Evolutionary conservation across 92 coral and sea anemone genomes (phyloP), one percentile per base, ranked within the genome.

Genomic region (Heteractis magnifica): DNA sequence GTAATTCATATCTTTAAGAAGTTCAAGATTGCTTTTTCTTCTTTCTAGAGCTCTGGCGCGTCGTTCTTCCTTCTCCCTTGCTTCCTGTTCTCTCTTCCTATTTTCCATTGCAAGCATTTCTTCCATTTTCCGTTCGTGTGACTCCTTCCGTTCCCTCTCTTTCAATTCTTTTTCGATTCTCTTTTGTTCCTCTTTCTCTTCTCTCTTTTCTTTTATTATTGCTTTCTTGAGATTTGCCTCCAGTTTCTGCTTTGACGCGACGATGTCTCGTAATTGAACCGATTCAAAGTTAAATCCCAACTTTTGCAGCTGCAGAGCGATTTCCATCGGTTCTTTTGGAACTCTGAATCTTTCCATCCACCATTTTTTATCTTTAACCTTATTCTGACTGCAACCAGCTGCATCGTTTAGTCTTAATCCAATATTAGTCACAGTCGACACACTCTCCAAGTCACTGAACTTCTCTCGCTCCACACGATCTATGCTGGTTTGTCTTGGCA

Each of bases 141-240:
- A 74, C 59, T 80, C 86, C 81, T 82, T 56, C 53, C 84, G 51
- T 50, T 79, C 84, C 62, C 75, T 75, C 10, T 89, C 92, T 20
- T 60, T 65, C 18, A 26, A 48, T 78, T 85, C 85, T 49, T 76
- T 81, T 71, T 89, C 86, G 16, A 49, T 41, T 20, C 87, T 49
- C 20, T 76, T 89, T 19, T 59, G 50, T 71, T 89, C 92, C 9
- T 89, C 92, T 56, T 51, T 89, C 65, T 60, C 79, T 49, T 85
- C 86, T 52, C 20, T 78, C 49, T 64, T 72, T 74, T 85, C 92
- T 72, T 75, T 77, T 50, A 77, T 71, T 26, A 85, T 77, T 44
- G 86, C 89, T 49, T 85, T 89, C 19, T 77, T 77, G 19, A 89
- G 77, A 76, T 77, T 81, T 51, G 49, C 74, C 77, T 89, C 89